Percentiles rank a stretch among this genome's conserved stretches.
phyloP scores from a whole-genome alignment of 2,113 vertebrate genomes.

The Suncus etruscus region DNA sequence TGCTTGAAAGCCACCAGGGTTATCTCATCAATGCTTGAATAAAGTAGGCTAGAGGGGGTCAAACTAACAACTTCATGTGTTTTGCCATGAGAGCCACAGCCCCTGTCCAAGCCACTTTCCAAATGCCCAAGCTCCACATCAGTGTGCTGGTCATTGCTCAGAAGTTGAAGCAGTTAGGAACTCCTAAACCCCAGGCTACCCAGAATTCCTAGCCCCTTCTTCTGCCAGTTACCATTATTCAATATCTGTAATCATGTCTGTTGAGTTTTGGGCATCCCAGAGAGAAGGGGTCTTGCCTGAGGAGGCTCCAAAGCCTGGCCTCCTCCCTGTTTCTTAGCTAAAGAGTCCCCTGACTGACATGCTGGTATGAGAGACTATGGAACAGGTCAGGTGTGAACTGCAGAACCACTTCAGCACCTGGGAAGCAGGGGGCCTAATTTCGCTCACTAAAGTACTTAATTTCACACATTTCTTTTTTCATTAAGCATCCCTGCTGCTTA shows the following conservation, averaged over 20 bases:
- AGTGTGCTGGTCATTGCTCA: neutral
- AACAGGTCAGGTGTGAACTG: constrained; percentile 8
- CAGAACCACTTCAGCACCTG: neutral
- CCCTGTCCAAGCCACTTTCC: neutral
- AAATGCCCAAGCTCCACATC: neutral
- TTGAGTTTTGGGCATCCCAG: neutral
- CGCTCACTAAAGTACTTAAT: constrained; percentile 69
- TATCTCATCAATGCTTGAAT: too few relatives aligned
- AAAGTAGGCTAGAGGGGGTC: too few relatives aligned
- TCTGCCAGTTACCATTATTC: constrained; percentile 1
- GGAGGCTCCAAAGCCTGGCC: constrained; percentile 1
- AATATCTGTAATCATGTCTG: constrained; percentile 57
- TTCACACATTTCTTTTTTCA: constrained; percentile 78
- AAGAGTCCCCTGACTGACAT: constrained; percentile 47
- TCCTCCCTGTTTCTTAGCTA: neutral
- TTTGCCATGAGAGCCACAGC: too few relatives aligned
- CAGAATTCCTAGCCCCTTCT: neutral
- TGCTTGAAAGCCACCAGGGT: too few relatives aligned
- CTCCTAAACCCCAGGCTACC: neutral
- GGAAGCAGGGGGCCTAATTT: constrained; percentile 69
- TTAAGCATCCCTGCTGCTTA: constrained; percentile 76
- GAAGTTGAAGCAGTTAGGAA: neutral
- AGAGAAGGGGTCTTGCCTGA: constrained; percentile 30
- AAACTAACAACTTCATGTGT: too few relatives aligned
- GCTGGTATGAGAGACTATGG: neutral